Base-by-base conservation (phyloP, 92 coral and sea anemone species). In the Muricea muricata region DNA sequence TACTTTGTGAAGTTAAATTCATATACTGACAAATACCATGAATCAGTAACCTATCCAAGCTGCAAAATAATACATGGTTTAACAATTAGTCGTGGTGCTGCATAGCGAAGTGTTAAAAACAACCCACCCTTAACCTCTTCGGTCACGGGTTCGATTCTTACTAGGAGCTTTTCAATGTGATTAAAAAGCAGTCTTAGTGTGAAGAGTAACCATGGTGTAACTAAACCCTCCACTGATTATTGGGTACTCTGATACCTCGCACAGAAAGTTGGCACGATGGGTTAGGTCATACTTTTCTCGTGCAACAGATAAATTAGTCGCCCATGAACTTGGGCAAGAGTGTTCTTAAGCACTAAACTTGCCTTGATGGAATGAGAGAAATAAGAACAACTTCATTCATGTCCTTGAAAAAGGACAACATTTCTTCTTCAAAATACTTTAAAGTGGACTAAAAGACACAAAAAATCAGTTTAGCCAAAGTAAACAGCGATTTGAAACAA, bases 21-120 rank as follows among this genome's bases (percentile, higher is more conserved):
- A 97, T 91, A 86, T 93, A 97, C 86, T 97, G 99, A 37, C 99
- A 93, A 20, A 97, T 77, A 0, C 94, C 99, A 77, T 93, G 98
- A 32, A 93, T 86, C 87, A 97, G 56, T 91, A 97, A 60, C 65
- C 99, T 91, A 78, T 97, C 98, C 83, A 97, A 87, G 60, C 99
- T 97, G 80, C 30, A 74, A 79, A 72, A 47, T 10, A 39, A 73
- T 4, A 71, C 13, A 8, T 17, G 28, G 30, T 32, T n/a, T n/a
- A n/a, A n/a, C n/a, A n/a, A n/a, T n/a, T n/a, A n/a, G n/a, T n/a
- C n/a, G n/a, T n/a, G n/a, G n/a, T n/a, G n/a, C n/a, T n/a, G n/a
- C n/a, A n/a, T n/a, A n/a, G n/a, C n/a, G n/a, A 17, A 28, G 4
- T 24, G 7, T 26, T 74, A 20, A 37, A 45, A 52, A 7, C n/a